Conservation (phyloP, 2,797 vertebrate genomes). For the Meriones psammophilus region DNA sequence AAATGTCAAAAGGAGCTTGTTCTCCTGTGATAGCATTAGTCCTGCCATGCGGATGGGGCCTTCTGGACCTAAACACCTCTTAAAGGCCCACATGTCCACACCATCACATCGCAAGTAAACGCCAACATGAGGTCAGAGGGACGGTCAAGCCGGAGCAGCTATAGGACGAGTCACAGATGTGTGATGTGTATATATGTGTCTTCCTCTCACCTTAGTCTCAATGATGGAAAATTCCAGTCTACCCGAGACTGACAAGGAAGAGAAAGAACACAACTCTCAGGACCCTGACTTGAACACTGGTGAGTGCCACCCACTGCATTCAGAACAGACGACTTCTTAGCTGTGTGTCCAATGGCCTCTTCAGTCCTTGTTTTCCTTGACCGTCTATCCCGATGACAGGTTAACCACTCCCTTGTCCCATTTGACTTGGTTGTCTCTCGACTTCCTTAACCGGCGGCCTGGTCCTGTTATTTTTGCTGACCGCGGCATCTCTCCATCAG, state of each 20-base stretch:
- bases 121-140: background rate
- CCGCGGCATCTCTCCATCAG: background rate
- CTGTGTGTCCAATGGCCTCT: background rate
- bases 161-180: background rate
- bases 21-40: background rate
- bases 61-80: background rate
- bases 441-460: background rate
- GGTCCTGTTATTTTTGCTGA: background rate
- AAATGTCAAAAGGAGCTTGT: background rate
- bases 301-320: slow-evolving; percentile 34
- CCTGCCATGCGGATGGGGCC: background rate
- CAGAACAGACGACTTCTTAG: background rate
- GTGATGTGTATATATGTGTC: background rate
- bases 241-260: slow-evolving; percentile 34
- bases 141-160: background rate
- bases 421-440: background rate
- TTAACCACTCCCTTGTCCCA: background rate
- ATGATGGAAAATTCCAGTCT: slow-evolving; percentile 33
- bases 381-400: background rate
- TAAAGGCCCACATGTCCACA: no score
- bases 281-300: background rate
- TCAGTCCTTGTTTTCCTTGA: background rate
- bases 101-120: background rate
- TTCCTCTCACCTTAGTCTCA: slow-evolving; percentile 33
- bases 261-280: slow-evolving; percentile 42